Conservation (phyloP, 1,140 invertebrate genomes). For the Microplitis mediator region DNA sequence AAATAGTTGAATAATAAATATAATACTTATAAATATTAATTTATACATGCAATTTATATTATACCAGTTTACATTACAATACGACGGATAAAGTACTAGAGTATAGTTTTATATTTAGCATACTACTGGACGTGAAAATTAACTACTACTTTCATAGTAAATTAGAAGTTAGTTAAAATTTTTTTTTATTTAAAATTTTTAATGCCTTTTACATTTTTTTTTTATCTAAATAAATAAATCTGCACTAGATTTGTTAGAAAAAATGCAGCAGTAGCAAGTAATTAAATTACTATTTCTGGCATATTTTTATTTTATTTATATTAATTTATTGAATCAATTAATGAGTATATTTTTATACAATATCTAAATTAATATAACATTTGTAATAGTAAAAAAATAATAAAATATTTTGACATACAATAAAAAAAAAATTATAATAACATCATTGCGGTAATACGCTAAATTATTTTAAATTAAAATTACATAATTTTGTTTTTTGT, state of each 20-base stretch:
- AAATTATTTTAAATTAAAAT: not conserved
- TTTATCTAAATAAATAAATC: no score
- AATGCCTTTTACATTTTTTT: no score
- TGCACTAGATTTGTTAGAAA: no score
- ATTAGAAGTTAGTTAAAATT: no score
- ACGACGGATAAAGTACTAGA: not conserved
- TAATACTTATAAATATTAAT: constrained; percentile 18
- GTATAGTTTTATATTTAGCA: not conserved
- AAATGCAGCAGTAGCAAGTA: no score
- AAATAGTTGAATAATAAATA: constrained; percentile 18
- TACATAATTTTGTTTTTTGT: no score
- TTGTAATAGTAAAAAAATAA: not conserved
- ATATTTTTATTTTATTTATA: no score
- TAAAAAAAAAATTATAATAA: not conserved
- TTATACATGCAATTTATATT: not conserved
- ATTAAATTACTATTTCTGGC: no score
- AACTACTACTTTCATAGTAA: not conserved
- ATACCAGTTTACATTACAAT: not conserved
- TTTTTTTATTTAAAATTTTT: no score
- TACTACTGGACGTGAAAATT: not conserved
- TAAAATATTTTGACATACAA: not conserved
- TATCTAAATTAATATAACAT: not conserved
- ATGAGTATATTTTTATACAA: not conserved
- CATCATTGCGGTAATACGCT: not conserved
- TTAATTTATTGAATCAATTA: not conserved